Evolutionary conservation across 2,113 vertebrate genomes (phyloP).

Genomic region (Catharus bicknelli): DNA sequence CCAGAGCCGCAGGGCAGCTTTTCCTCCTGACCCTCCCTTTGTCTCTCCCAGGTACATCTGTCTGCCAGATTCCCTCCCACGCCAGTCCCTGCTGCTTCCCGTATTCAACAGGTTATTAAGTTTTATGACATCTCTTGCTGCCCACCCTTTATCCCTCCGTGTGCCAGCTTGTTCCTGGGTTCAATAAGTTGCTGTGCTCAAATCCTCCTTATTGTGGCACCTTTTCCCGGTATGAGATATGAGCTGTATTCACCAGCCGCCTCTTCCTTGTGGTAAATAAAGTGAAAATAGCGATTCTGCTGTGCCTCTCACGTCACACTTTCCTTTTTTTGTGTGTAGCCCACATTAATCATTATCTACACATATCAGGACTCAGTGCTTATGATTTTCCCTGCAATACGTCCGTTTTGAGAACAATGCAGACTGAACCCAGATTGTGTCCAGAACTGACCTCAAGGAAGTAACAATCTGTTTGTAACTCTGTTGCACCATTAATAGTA

Average conservation of each 20-base stretch:
- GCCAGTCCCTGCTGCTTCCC: background rate
- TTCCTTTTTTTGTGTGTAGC: background rate
- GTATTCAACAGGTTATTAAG: background rate
- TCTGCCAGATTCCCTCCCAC: background rate
- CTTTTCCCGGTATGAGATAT: background rate
- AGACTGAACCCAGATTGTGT: background rate
- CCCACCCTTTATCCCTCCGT: background rate
- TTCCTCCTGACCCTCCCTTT: background rate
- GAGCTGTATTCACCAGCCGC: background rate
- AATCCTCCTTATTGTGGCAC: background rate
- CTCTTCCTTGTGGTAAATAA: background rate
- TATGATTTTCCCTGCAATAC: background rate
- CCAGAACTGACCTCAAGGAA: slow-evolving; percentile 17
- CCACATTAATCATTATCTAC: slow-evolving; percentile 32
- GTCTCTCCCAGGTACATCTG: background rate
- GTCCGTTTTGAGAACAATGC: slow-evolving; percentile 27
- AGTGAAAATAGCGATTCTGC: background rate
- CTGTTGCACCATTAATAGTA: background rate
- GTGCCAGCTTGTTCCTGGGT: background rate
- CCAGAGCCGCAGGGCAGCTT: background rate
- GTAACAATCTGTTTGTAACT: slow-evolving; percentile 1
- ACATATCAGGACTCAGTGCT: background rate
- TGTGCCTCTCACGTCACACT: background rate
- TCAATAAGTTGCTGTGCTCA: background rate
- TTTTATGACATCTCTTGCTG: background rate